Evolutionary conservation across 35 echinoderm and acorn worm species (phyloP).

Genomic region (Antedon bifida): DNA sequence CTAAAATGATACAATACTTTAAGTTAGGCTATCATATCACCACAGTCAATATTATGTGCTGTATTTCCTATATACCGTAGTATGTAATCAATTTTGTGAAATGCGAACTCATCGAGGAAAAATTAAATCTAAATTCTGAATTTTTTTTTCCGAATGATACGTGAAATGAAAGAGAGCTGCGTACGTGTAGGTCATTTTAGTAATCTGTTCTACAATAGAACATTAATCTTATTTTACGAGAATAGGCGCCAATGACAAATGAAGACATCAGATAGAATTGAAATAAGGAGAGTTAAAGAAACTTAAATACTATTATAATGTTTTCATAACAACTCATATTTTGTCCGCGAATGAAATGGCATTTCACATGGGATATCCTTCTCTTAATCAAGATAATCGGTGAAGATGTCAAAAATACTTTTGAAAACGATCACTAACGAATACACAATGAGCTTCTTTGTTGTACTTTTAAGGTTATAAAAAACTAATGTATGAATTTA

Average conservation of each 20-base stretch:
- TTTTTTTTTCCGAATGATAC: neutral
- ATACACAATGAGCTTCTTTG: neutral
- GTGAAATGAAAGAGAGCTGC: neutral
- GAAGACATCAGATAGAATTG: neutral
- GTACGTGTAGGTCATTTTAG: neutral
- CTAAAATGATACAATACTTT: slow-evolving; percentile 1
- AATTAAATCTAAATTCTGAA: neutral
- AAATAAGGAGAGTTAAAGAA: neutral
- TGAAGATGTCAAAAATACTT: neutral
- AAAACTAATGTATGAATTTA: neutral
- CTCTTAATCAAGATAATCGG: neutral
- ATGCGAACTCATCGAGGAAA: neutral
- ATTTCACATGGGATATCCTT: neutral
- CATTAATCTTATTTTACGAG: neutral
- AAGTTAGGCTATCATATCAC: neutral
- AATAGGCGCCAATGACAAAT: neutral
- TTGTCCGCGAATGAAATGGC: neutral
- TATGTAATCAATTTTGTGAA: neutral
- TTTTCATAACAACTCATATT: neutral
- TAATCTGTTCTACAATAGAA: neutral
- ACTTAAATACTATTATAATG: neutral
- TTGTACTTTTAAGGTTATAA: neutral
- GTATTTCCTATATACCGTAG: neutral
- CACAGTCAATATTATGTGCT: neutral
- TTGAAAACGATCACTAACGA: neutral